phyloP scores from a whole-genome alignment of 2,113 vertebrate genomes.

The Calonectris borealis region DNA sequence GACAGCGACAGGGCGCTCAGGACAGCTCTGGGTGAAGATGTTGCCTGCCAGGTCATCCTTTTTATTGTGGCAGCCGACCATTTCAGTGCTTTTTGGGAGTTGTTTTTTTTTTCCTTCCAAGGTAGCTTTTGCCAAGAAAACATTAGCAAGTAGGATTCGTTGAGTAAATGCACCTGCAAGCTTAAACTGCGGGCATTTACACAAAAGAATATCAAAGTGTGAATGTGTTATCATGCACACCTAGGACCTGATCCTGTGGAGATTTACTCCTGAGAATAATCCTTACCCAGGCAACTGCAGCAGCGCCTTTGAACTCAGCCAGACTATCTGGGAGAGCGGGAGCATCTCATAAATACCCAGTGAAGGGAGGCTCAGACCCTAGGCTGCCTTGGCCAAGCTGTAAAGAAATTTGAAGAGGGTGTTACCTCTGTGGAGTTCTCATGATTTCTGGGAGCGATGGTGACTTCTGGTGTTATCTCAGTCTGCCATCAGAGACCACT shows the following conservation, averaged over 20 bases:
- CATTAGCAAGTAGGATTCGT: neutral
- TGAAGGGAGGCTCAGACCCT: neutral
- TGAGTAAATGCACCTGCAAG: neutral
- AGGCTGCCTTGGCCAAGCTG: neutral
- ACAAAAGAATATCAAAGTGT: conserved; percentile 24
- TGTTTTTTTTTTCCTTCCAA: neutral
- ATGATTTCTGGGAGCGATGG: neutral
- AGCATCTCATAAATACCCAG: conserved; percentile 19
- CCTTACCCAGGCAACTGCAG: neutral
- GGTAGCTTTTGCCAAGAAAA: neutral
- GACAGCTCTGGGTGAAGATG: neutral
- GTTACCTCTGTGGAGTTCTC: neutral
- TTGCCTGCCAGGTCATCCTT: neutral
- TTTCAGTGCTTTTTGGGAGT: neutral
- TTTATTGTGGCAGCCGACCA: neutral
- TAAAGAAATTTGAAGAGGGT: neutral
- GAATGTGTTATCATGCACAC: conserved; percentile 5
- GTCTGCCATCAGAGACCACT: neutral
- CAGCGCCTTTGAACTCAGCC: conserved; percentile 50
- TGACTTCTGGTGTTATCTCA: neutral
- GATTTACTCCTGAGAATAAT: neutral
- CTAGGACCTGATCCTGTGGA: conserved; percentile 16
- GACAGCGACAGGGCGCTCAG: neutral
- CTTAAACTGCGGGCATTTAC: neutral
- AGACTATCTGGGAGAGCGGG: neutral